Conservation (phyloP, 2,888 invertebrate species). For the Latrodectus elegans region DNA sequence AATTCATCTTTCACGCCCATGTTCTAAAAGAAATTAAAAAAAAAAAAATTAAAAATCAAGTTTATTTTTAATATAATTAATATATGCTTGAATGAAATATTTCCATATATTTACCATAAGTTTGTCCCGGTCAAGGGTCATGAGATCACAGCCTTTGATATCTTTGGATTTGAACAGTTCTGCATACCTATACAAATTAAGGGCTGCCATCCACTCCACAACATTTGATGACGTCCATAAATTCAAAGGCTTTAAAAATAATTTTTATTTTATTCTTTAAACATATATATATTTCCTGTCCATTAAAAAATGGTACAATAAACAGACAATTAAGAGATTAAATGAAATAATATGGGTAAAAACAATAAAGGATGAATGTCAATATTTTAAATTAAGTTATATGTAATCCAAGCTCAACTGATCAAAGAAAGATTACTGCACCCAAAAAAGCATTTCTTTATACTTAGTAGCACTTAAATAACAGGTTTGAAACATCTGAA, state of each 20-base stretch:
- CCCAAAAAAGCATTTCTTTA: too few relatives aligned
- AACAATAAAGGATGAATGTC: too few relatives aligned
- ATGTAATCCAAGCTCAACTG: too few relatives aligned
- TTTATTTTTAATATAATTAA: neutral
- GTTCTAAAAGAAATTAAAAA: conserved; percentile 77
- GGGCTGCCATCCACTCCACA: conserved; percentile 85
- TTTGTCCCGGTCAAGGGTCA: conserved; percentile 81
- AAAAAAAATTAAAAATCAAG: neutral
- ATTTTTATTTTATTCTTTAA: neutral
- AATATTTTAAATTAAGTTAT: too few relatives aligned
- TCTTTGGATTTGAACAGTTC: conserved; percentile 83
- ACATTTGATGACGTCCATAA: conserved; percentile 84
- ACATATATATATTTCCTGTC: neutral
- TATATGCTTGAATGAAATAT: neutral
- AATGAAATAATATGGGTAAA: too few relatives aligned
- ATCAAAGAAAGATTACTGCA: too few relatives aligned
- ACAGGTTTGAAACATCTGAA: too few relatives aligned
- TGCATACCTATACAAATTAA: conserved; percentile 83
- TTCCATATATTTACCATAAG: conserved; percentile 78
- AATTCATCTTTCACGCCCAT: conserved; percentile 85
- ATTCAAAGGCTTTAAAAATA: conserved; percentile 79
- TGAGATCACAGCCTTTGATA: conserved; percentile 82
- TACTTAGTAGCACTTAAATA: too few relatives aligned
- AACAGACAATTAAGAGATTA: too few relatives aligned
- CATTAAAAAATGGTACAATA: too few relatives aligned